phyloP scores from a whole-genome alignment of 2,888 invertebrate genomes.

The Cyclophora punctaria region DNA sequence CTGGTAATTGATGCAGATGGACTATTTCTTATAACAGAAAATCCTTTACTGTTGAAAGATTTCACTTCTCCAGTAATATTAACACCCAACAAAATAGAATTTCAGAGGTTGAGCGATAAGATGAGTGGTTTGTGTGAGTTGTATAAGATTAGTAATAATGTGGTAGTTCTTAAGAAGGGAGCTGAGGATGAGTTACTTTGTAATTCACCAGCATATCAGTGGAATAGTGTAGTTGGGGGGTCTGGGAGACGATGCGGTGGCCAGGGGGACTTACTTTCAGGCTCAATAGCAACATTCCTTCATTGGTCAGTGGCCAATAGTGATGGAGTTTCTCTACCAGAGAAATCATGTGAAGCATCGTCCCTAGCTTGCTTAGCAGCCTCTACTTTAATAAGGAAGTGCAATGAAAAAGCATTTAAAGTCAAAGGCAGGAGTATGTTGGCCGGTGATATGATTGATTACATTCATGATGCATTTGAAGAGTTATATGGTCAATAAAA shows the following conservation, averaged over 20 bases:
- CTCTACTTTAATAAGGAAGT: slow-evolving; percentile 84
- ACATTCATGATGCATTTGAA: slow-evolving; percentile 84
- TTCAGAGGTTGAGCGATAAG: slow-evolving; percentile 81
- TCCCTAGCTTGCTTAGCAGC: slow-evolving; percentile 88
- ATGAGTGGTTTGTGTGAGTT: slow-evolving; percentile 71
- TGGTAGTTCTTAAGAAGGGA: slow-evolving; percentile 87
- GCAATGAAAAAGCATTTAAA: slow-evolving; percentile 87
- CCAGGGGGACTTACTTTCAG: slow-evolving; percentile 95
- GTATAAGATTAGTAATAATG: slow-evolving; percentile 68
- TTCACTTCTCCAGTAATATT: slow-evolving; percentile 82
- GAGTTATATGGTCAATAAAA: slow-evolving; percentile 47
- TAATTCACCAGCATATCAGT: slow-evolving; percentile 24
- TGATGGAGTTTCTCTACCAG: slow-evolving; percentile 29
- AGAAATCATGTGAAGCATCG: slow-evolving; percentile 68
- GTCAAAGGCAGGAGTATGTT: slow-evolving; percentile 88
- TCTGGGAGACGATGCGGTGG: slow-evolving; percentile 96
- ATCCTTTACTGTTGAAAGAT: slow-evolving; percentile 79
- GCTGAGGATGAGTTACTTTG: slow-evolving; percentile 66
- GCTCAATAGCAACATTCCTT: slow-evolving; percentile 88
- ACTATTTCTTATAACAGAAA: slow-evolving; percentile 81
- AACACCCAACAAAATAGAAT: slow-evolving; percentile 95
- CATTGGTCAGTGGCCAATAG: slow-evolving; percentile 80
- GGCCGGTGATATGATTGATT: slow-evolving; percentile 89
- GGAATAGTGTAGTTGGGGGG: slow-evolving; percentile 67
- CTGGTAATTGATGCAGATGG: slow-evolving; percentile 94